Evolutionary conservation across 1,140 invertebrate species (phyloP).

Genomic region (Littorina saxatilis): DNA sequence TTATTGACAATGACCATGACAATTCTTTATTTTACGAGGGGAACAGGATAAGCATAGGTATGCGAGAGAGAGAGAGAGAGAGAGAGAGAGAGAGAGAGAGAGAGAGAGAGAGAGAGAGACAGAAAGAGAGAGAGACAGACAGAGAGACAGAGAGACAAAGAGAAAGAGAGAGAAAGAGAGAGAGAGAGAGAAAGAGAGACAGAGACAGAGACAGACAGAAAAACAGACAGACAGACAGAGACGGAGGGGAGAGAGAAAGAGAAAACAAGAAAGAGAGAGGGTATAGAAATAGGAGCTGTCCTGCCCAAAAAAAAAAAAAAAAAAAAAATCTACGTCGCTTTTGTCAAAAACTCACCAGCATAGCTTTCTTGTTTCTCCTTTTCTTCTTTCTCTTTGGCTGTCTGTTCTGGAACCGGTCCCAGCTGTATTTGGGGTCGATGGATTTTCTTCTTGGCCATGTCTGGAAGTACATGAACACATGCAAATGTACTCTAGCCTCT

Average conservation of each 20-base stretch:
- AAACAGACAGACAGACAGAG: background rate
- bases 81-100: background rate
- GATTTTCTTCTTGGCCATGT: too few species aligned
- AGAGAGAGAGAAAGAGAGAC: background rate
- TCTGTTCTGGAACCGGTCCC: constrained; percentile 47
- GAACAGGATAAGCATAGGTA: too few species aligned
- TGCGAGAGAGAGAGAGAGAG: constrained; percentile 10
- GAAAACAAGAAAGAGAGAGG: background rate
- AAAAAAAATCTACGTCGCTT: too few species aligned
- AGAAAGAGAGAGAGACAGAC: background rate
- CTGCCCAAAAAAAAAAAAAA: too few species aligned
- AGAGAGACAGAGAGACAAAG: constrained; percentile 21
- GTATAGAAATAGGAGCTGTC: too few species aligned
- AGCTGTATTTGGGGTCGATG: constrained; percentile 56
- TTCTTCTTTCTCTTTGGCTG: constrained; percentile 37
- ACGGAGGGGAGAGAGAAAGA: background rate
- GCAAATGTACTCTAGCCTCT: too few species aligned
- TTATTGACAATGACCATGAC: too few species aligned
- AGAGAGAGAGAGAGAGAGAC: background rate
- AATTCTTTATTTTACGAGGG: too few species aligned
- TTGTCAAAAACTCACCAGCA: constrained; percentile 42
- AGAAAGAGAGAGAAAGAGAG: background rate
- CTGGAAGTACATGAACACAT: too few species aligned
- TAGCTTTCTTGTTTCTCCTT: constrained; percentile 32
- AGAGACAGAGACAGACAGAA: background rate